Evolutionary conservation across 2,888 invertebrate species (phyloP).

Genomic region (Drosophila rellima): DNA sequence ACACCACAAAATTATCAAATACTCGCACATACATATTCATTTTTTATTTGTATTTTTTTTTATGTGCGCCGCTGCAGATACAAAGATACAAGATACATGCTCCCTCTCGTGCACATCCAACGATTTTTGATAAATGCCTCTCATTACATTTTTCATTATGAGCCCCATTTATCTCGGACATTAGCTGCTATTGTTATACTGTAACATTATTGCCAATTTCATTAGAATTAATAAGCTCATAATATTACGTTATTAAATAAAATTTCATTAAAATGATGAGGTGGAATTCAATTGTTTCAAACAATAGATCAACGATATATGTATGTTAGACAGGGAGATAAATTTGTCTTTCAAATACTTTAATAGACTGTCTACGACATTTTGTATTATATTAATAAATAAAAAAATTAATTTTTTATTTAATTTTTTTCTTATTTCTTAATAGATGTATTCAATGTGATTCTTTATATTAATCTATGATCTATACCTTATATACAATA

Average conservation of each 20-base stretch:
- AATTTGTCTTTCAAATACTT: too few species aligned
- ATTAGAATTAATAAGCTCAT: conserved; percentile 6
- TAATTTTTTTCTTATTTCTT: too few species aligned
- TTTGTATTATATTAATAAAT: too few species aligned
- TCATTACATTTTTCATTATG: conserved; percentile 77
- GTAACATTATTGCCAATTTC: conserved; percentile 39
- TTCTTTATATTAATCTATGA: too few species aligned
- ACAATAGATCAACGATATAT: background rate
- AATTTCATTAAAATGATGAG: background rate
- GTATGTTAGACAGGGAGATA: too few species aligned
- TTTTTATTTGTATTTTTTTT: conserved; percentile 41
- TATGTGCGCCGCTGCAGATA: conserved; percentile 66
- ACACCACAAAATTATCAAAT: conserved; percentile 75
- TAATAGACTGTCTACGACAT: too few species aligned
- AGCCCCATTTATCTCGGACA: conserved; percentile 58
- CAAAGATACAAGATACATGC: conserved; percentile 42
- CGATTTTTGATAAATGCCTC: conserved; percentile 79
- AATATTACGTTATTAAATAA: conserved; percentile 21
- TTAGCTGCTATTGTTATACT: conserved; percentile 26
- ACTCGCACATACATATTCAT: conserved; percentile 54
- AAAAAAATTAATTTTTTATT: too few species aligned
- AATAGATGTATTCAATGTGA: too few species aligned
- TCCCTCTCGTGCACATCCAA: conserved; percentile 54
- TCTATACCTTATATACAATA: too few species aligned
- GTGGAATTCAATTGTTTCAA: background rate